phyloP scores from a whole-genome alignment of 2,797 vertebrate genomes.

The Eleutherodactylus coqui region DNA sequence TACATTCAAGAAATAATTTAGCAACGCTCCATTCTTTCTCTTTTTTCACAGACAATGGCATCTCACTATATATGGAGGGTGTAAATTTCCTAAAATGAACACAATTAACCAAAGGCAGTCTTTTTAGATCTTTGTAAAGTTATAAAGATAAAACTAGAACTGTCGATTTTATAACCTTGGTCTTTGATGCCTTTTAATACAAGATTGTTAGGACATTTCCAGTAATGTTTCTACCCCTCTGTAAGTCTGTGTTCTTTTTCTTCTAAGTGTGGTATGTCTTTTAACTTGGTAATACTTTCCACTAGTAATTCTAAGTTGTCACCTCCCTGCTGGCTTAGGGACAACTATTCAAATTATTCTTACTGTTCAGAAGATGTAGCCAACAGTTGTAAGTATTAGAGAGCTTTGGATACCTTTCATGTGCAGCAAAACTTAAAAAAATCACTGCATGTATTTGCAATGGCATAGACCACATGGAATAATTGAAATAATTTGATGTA shows the following conservation, averaged over 20 bases:
- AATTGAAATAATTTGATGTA: neutral
- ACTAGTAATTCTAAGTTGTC: neutral
- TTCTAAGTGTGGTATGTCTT: neutral
- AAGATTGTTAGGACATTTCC: neutral
- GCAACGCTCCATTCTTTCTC: neutral
- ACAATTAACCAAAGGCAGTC: no score
- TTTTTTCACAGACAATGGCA: neutral
- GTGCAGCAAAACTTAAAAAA: neutral
- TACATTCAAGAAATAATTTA: neutral
- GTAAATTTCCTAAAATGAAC: neutral
- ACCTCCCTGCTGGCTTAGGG: neutral
- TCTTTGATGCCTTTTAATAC: no score
- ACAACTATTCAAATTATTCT: neutral
- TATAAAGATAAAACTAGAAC: no score
- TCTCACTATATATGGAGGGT: neutral
- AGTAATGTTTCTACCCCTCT: neutral
- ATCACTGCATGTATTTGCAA: neutral
- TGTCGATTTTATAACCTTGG: neutral
- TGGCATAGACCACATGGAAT: neutral
- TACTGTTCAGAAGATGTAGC: neutral
- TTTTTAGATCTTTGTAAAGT: neutral
- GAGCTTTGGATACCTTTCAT: neutral
- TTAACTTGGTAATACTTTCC: neutral
- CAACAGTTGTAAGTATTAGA: neutral
- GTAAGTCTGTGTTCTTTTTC: neutral